phyloP scores from a whole-genome alignment of 2,113 vertebrate species.

The Leptobrachium leishanense region DNA sequence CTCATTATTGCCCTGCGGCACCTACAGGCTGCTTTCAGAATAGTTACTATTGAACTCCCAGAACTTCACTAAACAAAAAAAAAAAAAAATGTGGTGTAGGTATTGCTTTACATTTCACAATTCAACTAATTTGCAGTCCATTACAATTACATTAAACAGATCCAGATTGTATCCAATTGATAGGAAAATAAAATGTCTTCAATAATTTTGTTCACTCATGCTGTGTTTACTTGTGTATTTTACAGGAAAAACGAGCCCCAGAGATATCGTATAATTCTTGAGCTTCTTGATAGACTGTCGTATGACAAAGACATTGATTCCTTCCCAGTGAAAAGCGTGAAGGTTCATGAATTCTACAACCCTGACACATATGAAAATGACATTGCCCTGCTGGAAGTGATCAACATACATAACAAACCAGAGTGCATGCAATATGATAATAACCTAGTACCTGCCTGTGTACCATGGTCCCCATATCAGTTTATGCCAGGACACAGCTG shows the following conservation, averaged over 20 bases:
- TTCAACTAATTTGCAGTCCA: too few species aligned
- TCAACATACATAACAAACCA: neutral
- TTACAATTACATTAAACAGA: too few species aligned
- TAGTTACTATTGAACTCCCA: too few species aligned
- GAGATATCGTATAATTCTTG: slow-evolving; percentile 74
- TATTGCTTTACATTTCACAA: too few species aligned
- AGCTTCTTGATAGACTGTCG: slow-evolving; percentile 61
- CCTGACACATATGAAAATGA: slow-evolving; percentile 81
- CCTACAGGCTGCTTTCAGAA: too few species aligned
- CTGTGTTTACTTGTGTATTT: neutral
- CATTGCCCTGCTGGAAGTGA: slow-evolving; percentile 85
- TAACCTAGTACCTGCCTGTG: slow-evolving; percentile 71
- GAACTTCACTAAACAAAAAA: too few species aligned
- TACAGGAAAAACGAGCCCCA: slow-evolving; percentile 63
- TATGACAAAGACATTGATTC: slow-evolving; percentile 53
- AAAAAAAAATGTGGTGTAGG: too few species aligned
- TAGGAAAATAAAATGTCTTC: too few species aligned
- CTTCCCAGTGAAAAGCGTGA: slow-evolving; percentile 60
- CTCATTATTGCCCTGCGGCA: too few species aligned
- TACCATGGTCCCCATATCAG: slow-evolving; percentile 84
- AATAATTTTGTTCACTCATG: too few species aligned
- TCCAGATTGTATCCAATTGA: too few species aligned
- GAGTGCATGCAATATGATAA: slow-evolving; percentile 61
- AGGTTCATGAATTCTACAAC: slow-evolving; percentile 77
- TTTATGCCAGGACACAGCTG: slow-evolving; percentile 79